phyloP scores from a whole-genome alignment of 2,797 vertebrate species.

The Mionectes olivaceus region DNA sequence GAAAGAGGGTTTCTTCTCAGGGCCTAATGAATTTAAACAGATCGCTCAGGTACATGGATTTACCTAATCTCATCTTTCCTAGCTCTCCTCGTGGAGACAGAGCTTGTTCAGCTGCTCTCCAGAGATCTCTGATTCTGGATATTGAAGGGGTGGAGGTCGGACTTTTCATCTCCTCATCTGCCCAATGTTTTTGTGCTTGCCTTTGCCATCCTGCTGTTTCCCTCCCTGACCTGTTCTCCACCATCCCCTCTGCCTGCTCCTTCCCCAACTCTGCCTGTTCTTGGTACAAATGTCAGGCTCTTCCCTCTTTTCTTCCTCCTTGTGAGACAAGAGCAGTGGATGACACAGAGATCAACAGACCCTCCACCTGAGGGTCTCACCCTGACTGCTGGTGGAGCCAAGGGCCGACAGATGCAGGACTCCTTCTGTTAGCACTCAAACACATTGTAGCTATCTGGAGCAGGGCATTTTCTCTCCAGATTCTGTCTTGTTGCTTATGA shows the following conservation, averaged over 20 bases:
- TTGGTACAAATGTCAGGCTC: background rate
- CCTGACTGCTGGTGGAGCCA: background rate
- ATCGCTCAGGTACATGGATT: slow-evolving; percentile 8
- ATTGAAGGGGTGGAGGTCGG: background rate
- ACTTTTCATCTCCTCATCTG: background rate
- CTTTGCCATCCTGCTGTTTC: background rate
- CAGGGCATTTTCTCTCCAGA: background rate
- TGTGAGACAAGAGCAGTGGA: background rate
- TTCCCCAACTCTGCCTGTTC: background rate
- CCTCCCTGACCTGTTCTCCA: background rate
- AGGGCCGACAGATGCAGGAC: background rate
- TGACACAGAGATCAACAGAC: background rate
- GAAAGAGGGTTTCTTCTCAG: background rate
- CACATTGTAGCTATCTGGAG: background rate
- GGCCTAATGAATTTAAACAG: slow-evolving; percentile 11
- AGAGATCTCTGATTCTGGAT: background rate
- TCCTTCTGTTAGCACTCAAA: background rate
- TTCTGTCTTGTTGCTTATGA: background rate
- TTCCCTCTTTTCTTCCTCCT: background rate
- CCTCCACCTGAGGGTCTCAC: background rate
- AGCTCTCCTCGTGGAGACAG: background rate
- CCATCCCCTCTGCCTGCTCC: background rate
- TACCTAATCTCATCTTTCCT: slow-evolving; percentile 26
- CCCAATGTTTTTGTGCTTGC: background rate
- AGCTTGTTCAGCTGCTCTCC: background rate